phyloP scores from a whole-genome alignment of 2,888 invertebrate species.

The Cetonia aurata region DNA sequence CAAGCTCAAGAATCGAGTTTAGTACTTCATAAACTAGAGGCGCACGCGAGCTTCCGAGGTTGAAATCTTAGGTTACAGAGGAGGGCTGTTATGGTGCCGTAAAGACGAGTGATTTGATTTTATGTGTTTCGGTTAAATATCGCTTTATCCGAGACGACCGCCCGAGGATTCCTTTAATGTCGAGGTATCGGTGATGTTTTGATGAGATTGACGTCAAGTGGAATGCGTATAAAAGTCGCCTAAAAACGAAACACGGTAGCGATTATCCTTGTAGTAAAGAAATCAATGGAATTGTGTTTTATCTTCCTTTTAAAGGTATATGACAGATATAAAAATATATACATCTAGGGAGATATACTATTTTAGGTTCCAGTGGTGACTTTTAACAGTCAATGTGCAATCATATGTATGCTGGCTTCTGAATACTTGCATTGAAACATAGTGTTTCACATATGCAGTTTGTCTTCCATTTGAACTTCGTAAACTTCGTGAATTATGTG shows the following conservation, averaged over 20 bases:
- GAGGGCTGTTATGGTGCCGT: slow-evolving; percentile 67
- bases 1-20: slow-evolving; percentile 65
- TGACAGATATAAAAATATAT: neutral
- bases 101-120: slow-evolving; percentile 68
- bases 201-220: slow-evolving; percentile 30
- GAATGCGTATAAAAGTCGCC: slow-evolving; percentile 29
- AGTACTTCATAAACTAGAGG: slow-evolving; percentile 68
- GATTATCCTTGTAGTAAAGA: slow-evolving; percentile 2
- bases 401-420: too few relatives aligned
- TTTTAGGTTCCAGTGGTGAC: too few relatives aligned
- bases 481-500: too few relatives aligned
- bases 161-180: slow-evolving; percentile 43
- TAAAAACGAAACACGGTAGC: slow-evolving; percentile 12
- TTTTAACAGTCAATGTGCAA: too few relatives aligned
- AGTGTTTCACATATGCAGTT: too few relatives aligned
- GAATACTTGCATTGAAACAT: too few relatives aligned
- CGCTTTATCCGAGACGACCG: slow-evolving; percentile 59
- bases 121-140: slow-evolving; percentile 67
- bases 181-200: slow-evolving; percentile 32
- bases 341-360: too few relatives aligned
- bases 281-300: slow-evolving; percentile 11
- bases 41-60: slow-evolving; percentile 67
- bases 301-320: neutral
- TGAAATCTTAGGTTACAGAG: slow-evolving; percentile 66
- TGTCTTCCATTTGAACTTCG: too few relatives aligned